Percentiles rank a stretch among this genome's conserved stretches.
Conservation (phyloP, 2,888 invertebrate genomes). For the Xanthorhoe designata region DNA sequence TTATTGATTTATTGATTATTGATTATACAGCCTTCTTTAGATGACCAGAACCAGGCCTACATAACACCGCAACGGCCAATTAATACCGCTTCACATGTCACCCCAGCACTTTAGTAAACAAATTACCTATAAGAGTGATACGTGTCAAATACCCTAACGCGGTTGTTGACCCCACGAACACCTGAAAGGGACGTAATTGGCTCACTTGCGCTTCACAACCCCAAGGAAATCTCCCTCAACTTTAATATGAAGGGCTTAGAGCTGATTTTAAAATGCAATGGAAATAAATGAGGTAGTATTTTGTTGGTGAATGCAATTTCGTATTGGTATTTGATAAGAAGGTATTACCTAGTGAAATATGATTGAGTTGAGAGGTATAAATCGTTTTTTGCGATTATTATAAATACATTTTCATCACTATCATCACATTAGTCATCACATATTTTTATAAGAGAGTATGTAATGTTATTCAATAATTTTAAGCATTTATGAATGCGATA, state of each 20-base stretch:
- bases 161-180: slow-evolving; percentile 32
- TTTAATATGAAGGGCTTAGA: slow-evolving; percentile 5
- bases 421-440: too few species aligned
- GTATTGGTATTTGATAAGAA: too few species aligned
- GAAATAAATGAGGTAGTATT: background rate
- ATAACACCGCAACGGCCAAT: slow-evolving; percentile 2
- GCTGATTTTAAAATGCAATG: background rate
- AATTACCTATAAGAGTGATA: slow-evolving; percentile 31
- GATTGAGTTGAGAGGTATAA: too few species aligned
- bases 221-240: slow-evolving; percentile 18
- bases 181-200: slow-evolving; percentile 28
- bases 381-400: too few species aligned
- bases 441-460: too few species aligned
- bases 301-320: too few species aligned
- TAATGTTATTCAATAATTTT: too few species aligned
- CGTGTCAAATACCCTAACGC: slow-evolving; percentile 36
- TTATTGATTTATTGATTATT: too few species aligned
- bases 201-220: slow-evolving; percentile 25
- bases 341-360: too few species aligned
- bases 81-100: slow-evolving; percentile 14
- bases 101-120: slow-evolving; percentile 25
- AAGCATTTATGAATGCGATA: too few species aligned
- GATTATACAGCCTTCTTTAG: background rate
- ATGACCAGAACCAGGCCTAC: slow-evolving; percentile 6
- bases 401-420: too few species aligned